Evolutionary conservation across 2,888 invertebrate genomes (phyloP), one percentile per base, ranked within the genome.

Genomic region (Brassicogethes aeneus): DNA sequence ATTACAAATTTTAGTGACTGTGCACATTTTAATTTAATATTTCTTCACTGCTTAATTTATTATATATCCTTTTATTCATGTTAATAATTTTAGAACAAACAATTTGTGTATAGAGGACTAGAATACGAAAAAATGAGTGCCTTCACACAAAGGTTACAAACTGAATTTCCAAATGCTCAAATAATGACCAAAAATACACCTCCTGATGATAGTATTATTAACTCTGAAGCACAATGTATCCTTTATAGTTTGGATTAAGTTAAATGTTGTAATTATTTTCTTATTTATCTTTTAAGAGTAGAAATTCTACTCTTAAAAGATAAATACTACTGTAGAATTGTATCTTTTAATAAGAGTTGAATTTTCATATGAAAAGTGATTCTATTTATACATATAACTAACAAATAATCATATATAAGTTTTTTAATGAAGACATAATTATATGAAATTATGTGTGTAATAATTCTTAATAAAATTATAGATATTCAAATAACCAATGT

Each of bases 91-190:
- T 64, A 92, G 91, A 95, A 93, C 62, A 93, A 92, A 62, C 85
- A 89, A 59, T 95, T 95, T 66, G 86, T 96, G 2, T 96, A 95
- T 69, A 83, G 96, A 49, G 96, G 96, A 0, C 74, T 90, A 57
- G 95, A 95, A 63, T 96, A 93, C 68, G 96, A 96, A 70, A 76
- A 93, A 48, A 87, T 96, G 54, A 88, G 88, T 42, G 91, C 93
- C 42, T 96, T 96, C 64, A 93, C 91, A 0, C 90, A 92, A 64
- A 77, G 95, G 16, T 70, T 96, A 45, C 92, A 93, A 68, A 87
- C 88, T 0, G 92, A 95, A 68, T 96, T 94, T 70, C 93, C 95
- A 3, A 81, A 86, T 33, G 92, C 92, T n/a, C 90, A 93, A 68
- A 84, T 94, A 54, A 74, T 95, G 51, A 90, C 85, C 73, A 88